Conservation (phyloP, 1,140 invertebrate genomes). For the Drosophila auraria region DNA sequence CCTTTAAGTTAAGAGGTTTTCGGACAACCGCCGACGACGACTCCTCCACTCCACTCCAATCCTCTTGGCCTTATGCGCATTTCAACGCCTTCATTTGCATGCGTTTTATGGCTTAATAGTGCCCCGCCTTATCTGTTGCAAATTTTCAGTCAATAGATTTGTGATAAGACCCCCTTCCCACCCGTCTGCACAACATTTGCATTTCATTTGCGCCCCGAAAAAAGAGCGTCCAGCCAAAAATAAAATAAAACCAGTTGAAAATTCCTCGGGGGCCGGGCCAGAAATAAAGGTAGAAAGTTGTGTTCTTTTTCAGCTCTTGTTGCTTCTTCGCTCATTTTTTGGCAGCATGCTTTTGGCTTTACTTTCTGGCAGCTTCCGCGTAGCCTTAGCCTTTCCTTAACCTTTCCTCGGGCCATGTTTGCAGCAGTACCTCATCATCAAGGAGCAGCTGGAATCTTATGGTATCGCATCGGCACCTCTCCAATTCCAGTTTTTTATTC, state of each 20-base stretch:
- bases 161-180: constrained; percentile 47
- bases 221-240: constrained; percentile 26
- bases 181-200: constrained; percentile 53
- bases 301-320: constrained; percentile 25
- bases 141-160: constrained; percentile 76
- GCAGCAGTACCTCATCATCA: constrained; percentile 75
- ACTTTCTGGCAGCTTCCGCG: constrained; percentile 57
- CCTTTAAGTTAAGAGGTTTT: constrained; percentile 58
- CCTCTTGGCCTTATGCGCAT: constrained; percentile 61
- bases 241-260: constrained; percentile 42
- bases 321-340: constrained; percentile 19
- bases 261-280: constrained; percentile 38
- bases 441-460: constrained; percentile 44
- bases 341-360: constrained; percentile 1
- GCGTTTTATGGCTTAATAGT: constrained; percentile 84
- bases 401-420: constrained; percentile 68
- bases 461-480: constrained; percentile 23
- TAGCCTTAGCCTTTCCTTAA: constrained; percentile 46
- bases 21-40: constrained; percentile 27
- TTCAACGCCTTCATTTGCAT: constrained; percentile 85
- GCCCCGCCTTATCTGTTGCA: constrained; percentile 62
- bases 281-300: constrained; percentile 61
- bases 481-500: neutral
- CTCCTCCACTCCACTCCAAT: neutral
- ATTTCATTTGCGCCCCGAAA: constrained; percentile 70